Evolutionary conservation across 2,113 vertebrate species (phyloP), one percentile per base, ranked within the genome.

Genomic region (Suricata suricatta): DNA sequence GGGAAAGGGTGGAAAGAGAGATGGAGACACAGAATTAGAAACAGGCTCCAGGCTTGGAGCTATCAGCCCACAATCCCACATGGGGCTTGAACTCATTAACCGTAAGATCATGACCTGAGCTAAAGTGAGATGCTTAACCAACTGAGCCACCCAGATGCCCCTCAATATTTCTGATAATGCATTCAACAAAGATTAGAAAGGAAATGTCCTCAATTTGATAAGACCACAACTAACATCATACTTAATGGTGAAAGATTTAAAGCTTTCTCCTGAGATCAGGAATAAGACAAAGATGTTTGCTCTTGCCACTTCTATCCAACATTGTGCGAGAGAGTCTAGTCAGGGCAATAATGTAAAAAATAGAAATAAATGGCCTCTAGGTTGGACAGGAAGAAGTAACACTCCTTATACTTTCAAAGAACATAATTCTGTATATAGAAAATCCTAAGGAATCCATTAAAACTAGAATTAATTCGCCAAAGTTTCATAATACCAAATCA

Each of bases 111-210:
- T 60, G 57, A 25, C 57, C 57, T 60, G 19, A 60, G 7, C 57
- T 60, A 23, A 60, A 60, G 21, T 60, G 7, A 60, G 57, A 60
- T 3, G 57, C 57, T 60, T 60, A 60, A 23, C 57, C 8, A 7
- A 60, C 57, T 60, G 57, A 60, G 57, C 21, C 57, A 60, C 57
- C 8, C 57, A 60, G 52, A 5, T 54, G 52, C 52, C 15, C 16
- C 52, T 54, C 64, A 76, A 38, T 54, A 84, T 72, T 79, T 90
- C 16, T 95, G 38, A 81, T 90, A 95, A 95, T 84, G 21, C 3
- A 69, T 64, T 89, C 31, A 92, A 66, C n/a, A 57, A 68, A 80
- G 31, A 92, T 82, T 25, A 90, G 50, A 97, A 96, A 94, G 7
- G 41, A 76, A 82, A 66, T 23, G 66, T 86, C 35, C 27, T 77